Evolutionary conservation across 2,797 vertebrate species (phyloP), one percentile per base, ranked within the genome.

Genomic region (Hybognathus amarus): DNA sequence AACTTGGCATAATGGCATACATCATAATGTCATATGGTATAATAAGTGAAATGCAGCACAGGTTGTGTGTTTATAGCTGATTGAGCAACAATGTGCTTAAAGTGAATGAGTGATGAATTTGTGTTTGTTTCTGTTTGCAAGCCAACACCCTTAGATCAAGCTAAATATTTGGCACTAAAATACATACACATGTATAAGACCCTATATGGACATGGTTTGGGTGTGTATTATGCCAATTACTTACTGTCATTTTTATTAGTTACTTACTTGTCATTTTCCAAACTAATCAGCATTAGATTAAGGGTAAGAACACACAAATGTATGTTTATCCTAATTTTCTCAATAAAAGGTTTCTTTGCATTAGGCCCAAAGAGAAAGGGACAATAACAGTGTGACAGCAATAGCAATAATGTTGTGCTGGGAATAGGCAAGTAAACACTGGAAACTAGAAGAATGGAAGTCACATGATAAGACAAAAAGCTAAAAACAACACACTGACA

Each of bases 131-230:
- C 4, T 68, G 24, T 74, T 47, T 77, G 73, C 20, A 33, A 56
- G 80, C 69, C 81, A 83, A 83, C 81, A 77, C 81, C 81, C 81
- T 27, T 50, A 56, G 36, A 76, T 69, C 64, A 77, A 83, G 66
- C 64, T 45, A 59, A 83, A 70, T 64, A 45, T 45, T 59, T 59
- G 63, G 36, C 73, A 56, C 3, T 36, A n/a, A 50, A 64, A 52
- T 20, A 52, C 5, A 50, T 11, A 56, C n/a, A n/a, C 10, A 59
- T 61, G 11, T 61, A 61, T 61, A 27, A 6, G 1, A 5, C 12
- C n/a, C 13, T 61, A 27, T 27, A 61, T 59, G 11, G n/a, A 59
- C 3, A 68, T 15, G 38, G 2, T 8, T 68, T 68, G 38, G 6
- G 12, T 68, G 6, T 42, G 12, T n/a, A 15, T 40, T 59, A 24